Conservation (phyloP, 2,797 vertebrate species). For the Chaetophractus vellerosus region DNA sequence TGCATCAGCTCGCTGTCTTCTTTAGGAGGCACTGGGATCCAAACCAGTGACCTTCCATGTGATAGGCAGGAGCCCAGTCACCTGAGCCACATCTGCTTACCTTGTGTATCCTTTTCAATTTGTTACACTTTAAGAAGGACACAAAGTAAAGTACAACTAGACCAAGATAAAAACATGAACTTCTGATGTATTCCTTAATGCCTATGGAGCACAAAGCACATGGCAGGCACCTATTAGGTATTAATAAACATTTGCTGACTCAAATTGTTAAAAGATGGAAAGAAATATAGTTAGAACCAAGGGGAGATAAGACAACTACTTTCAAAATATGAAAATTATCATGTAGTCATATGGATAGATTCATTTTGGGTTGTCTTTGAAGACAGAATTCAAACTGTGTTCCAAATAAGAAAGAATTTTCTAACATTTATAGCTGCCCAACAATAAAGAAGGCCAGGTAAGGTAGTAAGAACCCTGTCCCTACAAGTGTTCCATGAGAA, state of each 20-base stretch:
- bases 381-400: slow-evolving; percentile 43
- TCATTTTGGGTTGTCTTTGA: not conserved
- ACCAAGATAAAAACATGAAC: not conserved
- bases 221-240: not conserved
- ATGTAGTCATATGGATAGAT: not conserved
- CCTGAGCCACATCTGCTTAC: too few relatives aligned
- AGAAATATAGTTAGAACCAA: slow-evolving; percentile 5
- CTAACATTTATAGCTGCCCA: not conserved
- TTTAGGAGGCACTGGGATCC: too few relatives aligned
- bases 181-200: not conserved
- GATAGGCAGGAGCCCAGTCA: too few relatives aligned
- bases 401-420: slow-evolving; percentile 40
- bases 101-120: too few relatives aligned
- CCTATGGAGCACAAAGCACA: not conserved
- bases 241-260: slow-evolving; percentile 11
- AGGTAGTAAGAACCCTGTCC: not conserved
- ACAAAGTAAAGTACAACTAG: not conserved
- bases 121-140: not conserved
- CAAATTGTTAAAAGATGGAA: not conserved
- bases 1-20: too few relatives aligned
- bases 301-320: not conserved
- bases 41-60: too few relatives aligned
- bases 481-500: not conserved
- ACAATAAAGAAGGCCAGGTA: not conserved
- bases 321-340: slow-evolving; percentile 38